phyloP scores from a whole-genome alignment of 2,797 vertebrate genomes.

The Botia kubotai region DNA sequence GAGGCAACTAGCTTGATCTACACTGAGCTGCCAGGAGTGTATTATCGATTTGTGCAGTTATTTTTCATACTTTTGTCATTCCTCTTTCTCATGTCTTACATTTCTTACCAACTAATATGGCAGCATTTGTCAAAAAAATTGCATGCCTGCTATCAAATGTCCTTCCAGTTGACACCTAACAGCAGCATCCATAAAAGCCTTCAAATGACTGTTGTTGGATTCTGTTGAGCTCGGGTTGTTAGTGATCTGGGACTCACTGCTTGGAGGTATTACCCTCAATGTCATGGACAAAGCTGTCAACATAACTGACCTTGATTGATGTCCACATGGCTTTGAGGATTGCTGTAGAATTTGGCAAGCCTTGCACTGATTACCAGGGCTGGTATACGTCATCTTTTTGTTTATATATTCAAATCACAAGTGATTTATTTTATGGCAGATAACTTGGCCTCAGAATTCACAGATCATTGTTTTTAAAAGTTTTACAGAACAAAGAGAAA shows the following conservation, averaged over 20 bases:
- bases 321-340: slow-evolving; percentile 18
- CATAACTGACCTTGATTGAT: slow-evolving; percentile 38
- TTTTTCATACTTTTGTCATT: not conserved
- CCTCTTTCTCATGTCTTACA: slow-evolving; percentile 9
- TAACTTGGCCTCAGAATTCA: not conserved
- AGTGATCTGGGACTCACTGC: slow-evolving; percentile 39
- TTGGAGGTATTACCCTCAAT: slow-evolving; percentile 35
- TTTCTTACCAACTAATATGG: slow-evolving; percentile 4
- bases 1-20: not conserved
- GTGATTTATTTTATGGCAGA: not conserved
- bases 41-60: slow-evolving; percentile 20
- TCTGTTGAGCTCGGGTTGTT: slow-evolving; percentile 38
- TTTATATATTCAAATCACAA: not conserved
- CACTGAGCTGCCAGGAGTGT: not conserved
- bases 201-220: no score
- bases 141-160: slow-evolving; percentile 33
- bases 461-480: not conserved
- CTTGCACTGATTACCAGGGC: slow-evolving; percentile 64
- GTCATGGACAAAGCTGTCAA: slow-evolving; percentile 35
- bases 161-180: slow-evolving; percentile 24
- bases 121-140: slow-evolving; percentile 32
- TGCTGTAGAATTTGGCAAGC: not conserved
- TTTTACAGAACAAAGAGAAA: no score
- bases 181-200: no score
- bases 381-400: not conserved